Evolutionary conservation across 2,797 vertebrate species (phyloP).

Genomic region (Pseudochirops cupreus): DNA sequence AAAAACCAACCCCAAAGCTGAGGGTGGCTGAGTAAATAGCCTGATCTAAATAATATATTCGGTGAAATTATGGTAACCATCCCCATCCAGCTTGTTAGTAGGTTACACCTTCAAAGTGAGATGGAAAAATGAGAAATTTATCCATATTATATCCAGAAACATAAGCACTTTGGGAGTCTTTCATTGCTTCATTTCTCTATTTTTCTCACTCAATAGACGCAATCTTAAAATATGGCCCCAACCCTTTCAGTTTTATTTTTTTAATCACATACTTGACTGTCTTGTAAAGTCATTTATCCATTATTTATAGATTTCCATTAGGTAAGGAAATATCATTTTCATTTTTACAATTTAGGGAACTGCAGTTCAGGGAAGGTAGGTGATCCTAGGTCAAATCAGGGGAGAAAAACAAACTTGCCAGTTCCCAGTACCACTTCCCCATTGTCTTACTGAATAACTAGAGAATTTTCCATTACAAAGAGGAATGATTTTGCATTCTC

Average conservation of each 20-base stretch:
- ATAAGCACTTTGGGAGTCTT: conserved; percentile 28
- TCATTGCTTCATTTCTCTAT: conserved; percentile 36
- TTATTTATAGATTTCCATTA: conserved; percentile 36
- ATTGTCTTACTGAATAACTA: conserved; percentile 31
- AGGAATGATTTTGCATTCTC: neutral
- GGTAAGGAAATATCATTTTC: conserved; percentile 8
- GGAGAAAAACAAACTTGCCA: conserved; percentile 21
- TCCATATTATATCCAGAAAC: neutral
- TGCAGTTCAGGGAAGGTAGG: neutral
- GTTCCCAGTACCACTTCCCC: neutral
- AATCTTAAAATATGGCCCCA: conserved; percentile 33
- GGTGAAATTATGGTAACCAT: neutral
- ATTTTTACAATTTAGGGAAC: neutral
- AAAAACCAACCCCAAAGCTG: neutral
- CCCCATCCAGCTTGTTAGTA: neutral
- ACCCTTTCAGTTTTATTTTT: neutral
- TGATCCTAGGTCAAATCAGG: conserved; percentile 14
- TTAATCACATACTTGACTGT: conserved; percentile 23
- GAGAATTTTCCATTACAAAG: conserved; percentile 16
- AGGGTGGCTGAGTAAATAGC: neutral
- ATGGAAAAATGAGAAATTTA: neutral
- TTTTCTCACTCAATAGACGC: conserved; percentile 35
- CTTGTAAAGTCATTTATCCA: conserved; percentile 30
- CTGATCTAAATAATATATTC: conserved; percentile 7
- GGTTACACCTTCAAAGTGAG: neutral